Evolutionary conservation across 2,113 vertebrate genomes (phyloP).

Genomic region (Trochalopteron elliotii): DNA sequence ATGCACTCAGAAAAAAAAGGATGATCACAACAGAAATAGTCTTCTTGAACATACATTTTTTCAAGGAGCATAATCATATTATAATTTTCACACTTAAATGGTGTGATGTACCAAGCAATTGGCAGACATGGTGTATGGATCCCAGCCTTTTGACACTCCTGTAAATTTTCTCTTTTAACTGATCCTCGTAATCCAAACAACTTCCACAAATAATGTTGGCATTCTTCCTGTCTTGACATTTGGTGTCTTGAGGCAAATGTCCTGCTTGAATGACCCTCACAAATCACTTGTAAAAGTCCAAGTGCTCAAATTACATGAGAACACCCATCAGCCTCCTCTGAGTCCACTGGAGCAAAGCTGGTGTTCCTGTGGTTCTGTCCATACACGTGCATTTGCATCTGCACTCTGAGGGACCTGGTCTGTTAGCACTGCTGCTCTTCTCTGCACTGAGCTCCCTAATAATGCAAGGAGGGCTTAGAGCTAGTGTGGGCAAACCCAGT

Average conservation of each 20-base stretch:
- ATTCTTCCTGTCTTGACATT: neutral
- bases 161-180: neutral
- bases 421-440: neutral
- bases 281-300: neutral
- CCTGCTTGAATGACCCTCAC: neutral
- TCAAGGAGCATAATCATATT: neutral
- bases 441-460: neutral
- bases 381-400: fast-evolving
- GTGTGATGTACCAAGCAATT: neutral
- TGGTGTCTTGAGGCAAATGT: neutral
- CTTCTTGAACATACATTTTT: neutral
- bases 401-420: neutral
- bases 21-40: neutral
- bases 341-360: neutral
- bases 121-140: neutral
- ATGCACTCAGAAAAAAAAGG: neutral
- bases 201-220: neutral
- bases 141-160: neutral
- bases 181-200: fast-evolving
- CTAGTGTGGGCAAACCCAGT: neutral
- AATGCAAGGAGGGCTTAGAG: neutral
- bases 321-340: neutral
- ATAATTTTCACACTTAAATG: conserved; percentile 14
- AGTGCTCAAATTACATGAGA: neutral
- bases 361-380: neutral